Evolutionary conservation across 2,888 invertebrate species (phyloP), one percentile per base, ranked within the genome.

Genomic region (Cerastis rubricosa): DNA sequence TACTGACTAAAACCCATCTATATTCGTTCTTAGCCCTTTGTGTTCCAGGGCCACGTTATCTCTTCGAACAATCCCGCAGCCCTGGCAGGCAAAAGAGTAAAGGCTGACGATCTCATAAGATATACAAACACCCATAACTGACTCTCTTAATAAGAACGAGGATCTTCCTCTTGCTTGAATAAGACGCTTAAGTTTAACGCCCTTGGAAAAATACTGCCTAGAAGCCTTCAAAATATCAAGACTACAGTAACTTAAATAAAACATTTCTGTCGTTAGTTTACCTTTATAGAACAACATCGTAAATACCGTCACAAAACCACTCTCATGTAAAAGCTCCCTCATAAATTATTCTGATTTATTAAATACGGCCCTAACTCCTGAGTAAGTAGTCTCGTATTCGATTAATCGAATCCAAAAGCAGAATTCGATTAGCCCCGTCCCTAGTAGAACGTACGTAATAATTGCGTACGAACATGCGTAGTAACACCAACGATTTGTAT

Each of bases 311-410:
- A 66, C 47, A 25, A 70, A 59, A 76, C 65, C 57, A 80, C 65
- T 66, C 45, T 66, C 35, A 45, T 25, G 43, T 25, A 49, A 61
- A 59, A 51, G 25, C 43, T 47, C 43, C 5, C 66, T 54, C 54
- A 75, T 81, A 64, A 59, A 76, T 81, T 75, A 80, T 66, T 83
- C 83, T 45, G 65, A 69, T 81, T 77, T 63, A 77, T 63, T 81
- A 45, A 65, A 72, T 40, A 65, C 68, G 17, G 29, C 12, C 51
- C 51, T 45, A 57, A 79, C 61, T 22, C 64, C 64, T 64, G n/a
- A 64, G 71, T 75, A 83, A 80, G 80, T 80, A 81, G 73, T 69
- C 64, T 63, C 64, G 73, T 29, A 73, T 73, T 83, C 76, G 85
- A 83, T 75, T 85, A 83, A 47, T 82, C 63, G 75, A 71, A 61